Percentiles rank a stretch among this genome's conserved stretches.
Conservation (phyloP, 2,797 vertebrate species). For the Neosilurus hyrtlii region DNA sequence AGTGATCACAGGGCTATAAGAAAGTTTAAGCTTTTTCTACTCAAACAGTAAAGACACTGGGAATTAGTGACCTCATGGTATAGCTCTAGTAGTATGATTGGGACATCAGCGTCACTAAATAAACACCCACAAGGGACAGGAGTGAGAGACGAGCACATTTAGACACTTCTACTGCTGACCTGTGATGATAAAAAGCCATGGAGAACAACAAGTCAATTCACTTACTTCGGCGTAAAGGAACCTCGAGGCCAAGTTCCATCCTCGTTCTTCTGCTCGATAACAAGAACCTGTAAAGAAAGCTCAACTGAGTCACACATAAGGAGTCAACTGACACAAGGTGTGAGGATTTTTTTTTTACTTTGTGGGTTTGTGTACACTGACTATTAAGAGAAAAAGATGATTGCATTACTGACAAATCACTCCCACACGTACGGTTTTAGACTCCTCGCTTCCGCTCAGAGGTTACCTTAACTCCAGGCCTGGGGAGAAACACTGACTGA, state of each 20-base stretch:
- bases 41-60: not conserved
- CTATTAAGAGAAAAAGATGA: too few species aligned
- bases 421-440: too few species aligned
- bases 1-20: not conserved
- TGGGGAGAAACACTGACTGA: too few species aligned
- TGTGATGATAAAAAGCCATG: constrained; percentile 40
- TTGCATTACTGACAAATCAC: too few species aligned
- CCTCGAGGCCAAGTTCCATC: constrained; percentile 96
- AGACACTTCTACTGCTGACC: constrained; percentile 22
- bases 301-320: not conserved
- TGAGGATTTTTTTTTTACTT: too few species aligned
- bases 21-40: not conserved
- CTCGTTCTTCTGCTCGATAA: constrained; percentile 97
- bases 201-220: constrained; percentile 49
- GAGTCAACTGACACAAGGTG: not conserved
- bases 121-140: not conserved
- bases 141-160: not conserved
- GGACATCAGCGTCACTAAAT: not conserved
- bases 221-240: constrained; percentile 91
- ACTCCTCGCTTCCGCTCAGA: too few species aligned
- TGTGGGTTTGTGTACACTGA: too few species aligned
- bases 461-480: too few species aligned
- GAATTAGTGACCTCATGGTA: not conserved
- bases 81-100: not conserved
- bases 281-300: constrained; percentile 82